These are phyloP conservation scores for Eristalinus sepulchralis DNA, from an alignment of 2,888 invertebrate species.

Conservation along the genomic window DNA sequence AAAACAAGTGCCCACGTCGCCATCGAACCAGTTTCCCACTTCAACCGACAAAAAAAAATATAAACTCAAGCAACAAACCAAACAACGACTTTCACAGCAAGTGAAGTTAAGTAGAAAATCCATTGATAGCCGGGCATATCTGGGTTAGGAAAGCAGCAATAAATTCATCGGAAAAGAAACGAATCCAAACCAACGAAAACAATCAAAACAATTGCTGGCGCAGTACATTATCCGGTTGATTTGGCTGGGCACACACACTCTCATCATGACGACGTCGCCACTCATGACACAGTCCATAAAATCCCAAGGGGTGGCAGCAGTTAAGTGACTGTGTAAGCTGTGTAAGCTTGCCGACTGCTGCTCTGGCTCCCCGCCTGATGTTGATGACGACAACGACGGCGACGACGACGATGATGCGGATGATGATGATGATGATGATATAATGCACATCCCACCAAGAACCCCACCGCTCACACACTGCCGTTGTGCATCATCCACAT, in stretches of 20 bases:
- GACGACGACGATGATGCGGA: background rate
- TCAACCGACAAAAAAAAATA: background rate
- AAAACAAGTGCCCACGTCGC: conserved; percentile 44
- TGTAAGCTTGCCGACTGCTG: background rate
- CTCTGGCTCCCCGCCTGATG: too few relatives aligned
- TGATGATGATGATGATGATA: conserved; percentile 35
- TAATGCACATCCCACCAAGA: conserved; percentile 18
- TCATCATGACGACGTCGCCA: background rate
- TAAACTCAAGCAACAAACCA: background rate
- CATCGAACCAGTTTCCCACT: background rate
- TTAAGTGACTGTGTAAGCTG: background rate
- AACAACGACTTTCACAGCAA: conserved; percentile 37
- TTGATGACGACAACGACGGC: too few relatives aligned
- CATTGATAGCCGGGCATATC: conserved; percentile 17
- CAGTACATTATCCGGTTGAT: conserved; percentile 71
- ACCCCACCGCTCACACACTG: conserved; percentile 30
- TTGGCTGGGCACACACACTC: conserved; percentile 63
- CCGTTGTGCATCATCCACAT: conserved; percentile 52
- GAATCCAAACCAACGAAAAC: background rate
- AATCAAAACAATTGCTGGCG: conserved; percentile 70
- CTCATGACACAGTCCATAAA: conserved; percentile 67
- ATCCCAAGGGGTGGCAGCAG: conserved; percentile 55
- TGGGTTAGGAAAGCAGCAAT: conserved; percentile 66
- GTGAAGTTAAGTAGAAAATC: conserved; percentile 24
- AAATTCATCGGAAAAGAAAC: conserved; percentile 41